These are phyloP conservation scores for Tenodera sinensis DNA, from an alignment of 2,888 invertebrate species.

Conservation along the genomic window DNA sequence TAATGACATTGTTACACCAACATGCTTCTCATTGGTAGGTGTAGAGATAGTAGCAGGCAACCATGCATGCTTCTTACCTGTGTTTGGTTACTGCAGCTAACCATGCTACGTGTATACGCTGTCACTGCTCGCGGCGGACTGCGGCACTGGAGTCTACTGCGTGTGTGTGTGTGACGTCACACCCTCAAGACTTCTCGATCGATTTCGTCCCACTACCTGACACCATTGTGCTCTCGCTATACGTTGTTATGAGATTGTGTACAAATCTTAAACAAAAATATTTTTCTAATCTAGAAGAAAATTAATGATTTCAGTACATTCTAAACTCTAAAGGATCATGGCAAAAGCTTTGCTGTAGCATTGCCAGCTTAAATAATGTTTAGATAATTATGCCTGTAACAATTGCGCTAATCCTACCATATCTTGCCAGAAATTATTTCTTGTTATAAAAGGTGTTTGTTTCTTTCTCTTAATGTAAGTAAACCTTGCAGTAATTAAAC, in stretches of 20 bases:
- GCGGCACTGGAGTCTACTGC: not conserved
- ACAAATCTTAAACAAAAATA: not conserved
- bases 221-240: not conserved
- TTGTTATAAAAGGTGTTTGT: no score
- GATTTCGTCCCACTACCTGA: not conserved
- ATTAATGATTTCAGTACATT: no score
- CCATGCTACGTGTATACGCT: not conserved
- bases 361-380: not conserved
- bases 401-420: no score
- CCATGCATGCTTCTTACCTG: not conserved
- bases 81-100: not conserved
- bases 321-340: no score
- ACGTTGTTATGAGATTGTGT: not conserved
- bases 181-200: not conserved
- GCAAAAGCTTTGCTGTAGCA: not conserved
- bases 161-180: not conserved
- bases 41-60: no score
- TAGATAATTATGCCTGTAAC: no score
- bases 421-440: no score
- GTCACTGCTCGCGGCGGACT: not conserved
- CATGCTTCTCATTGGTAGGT: no score
- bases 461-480: no score
- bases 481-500: no score
- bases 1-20: no score
- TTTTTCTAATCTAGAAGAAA: no score